Base-by-base conservation (phyloP, 1,140 invertebrate genomes). In the Drosophila repletoides region DNA sequence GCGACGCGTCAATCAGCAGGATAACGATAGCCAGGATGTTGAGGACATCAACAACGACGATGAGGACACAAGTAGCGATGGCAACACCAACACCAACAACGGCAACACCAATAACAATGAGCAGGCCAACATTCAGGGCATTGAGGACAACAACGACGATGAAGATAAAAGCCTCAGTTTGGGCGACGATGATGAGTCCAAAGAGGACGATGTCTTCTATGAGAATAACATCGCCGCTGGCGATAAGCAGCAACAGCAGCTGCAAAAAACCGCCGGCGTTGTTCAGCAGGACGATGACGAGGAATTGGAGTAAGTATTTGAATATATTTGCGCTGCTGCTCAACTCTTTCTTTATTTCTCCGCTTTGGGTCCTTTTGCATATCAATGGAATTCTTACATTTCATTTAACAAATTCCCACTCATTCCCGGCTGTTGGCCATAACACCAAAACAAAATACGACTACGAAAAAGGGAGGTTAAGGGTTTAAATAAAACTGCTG, bases 201-300 rank as follows among this genome's bases (percentile, higher is more conserved):
- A 93, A 52, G 93, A 94, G 72, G 94, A 95, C 69, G 94, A 95
- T 71, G 93, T 94, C 21, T 94, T 94, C 90, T 95, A 95, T 80
- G 94, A 95, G 84, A 93, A 93, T 9, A 93, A 94, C 72, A 93
- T 73, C 48, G 79, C 72, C 46, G 33, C 45, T 17, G 34, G 66
- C 74, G 79, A 86, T 52, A 86, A 88, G 38, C 70, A 87, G 58
- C 51, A 70, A 40, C 49, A 70, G 38, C 58, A 66, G 15, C 49
- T 68, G 52, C 70, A 58, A 21, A 60, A 59, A 34, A 55, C 71
- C 4, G 26, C 43, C 5, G n/a, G n/a, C n/a, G 34, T 48, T 29
- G 67, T 58, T n/a, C 77, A 88, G 51, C 83, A 94, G 80, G 92
- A 93, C 21, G 93, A 94, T 75, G 92, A 92, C 52, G 87, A 91